A percentile compares a stretch with the other conserved stretches of the same genome.
phyloP scores from a whole-genome alignment of 2,888 invertebrate genomes.

The Unio pictorum region DNA sequence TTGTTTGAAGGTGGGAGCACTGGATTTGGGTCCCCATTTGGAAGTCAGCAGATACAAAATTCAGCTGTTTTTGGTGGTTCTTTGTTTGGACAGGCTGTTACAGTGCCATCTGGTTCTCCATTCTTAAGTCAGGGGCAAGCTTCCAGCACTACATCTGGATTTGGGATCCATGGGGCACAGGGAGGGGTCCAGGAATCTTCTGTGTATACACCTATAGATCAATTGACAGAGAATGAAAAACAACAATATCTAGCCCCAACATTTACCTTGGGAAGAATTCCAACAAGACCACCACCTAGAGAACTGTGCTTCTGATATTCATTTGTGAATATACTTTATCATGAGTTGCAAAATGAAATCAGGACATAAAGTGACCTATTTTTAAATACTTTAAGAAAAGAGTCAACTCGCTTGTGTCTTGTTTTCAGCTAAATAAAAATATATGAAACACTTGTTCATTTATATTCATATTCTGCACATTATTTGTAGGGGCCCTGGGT shows the following conservation, averaged over 20 bases:
- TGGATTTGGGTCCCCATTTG: background rate
- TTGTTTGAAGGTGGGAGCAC: too few species aligned
- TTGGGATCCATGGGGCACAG: conserved; percentile 4
- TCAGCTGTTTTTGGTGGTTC: background rate
- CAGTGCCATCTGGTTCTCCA: conserved; percentile 9
- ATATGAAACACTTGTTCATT: too few species aligned
- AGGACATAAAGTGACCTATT: too few species aligned
- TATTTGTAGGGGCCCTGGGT: too few species aligned
- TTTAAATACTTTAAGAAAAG: too few species aligned
- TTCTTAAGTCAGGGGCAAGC: conserved; percentile 3
- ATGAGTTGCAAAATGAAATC: background rate
- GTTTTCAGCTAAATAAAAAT: too few species aligned
- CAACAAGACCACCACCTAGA: conserved; percentile 78
- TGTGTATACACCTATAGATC: conserved; percentile 64
- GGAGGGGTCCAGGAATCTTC: conserved; percentile 5
- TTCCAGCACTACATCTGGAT: background rate
- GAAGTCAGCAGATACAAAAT: background rate
- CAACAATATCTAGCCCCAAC: conserved; percentile 78
- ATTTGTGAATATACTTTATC: background rate
- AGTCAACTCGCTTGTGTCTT: too few species aligned
- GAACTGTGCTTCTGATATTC: conserved; percentile 40
- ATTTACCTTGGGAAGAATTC: conserved; percentile 80
- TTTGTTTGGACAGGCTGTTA: conserved; percentile 8
- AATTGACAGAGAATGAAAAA: conserved; percentile 77
- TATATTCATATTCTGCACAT: too few species aligned